phyloP scores from a whole-genome alignment of 30 jellyfish, hydroid and myxozoan genomes.

The Aurelia aurita complex sp. Pacific region DNA sequence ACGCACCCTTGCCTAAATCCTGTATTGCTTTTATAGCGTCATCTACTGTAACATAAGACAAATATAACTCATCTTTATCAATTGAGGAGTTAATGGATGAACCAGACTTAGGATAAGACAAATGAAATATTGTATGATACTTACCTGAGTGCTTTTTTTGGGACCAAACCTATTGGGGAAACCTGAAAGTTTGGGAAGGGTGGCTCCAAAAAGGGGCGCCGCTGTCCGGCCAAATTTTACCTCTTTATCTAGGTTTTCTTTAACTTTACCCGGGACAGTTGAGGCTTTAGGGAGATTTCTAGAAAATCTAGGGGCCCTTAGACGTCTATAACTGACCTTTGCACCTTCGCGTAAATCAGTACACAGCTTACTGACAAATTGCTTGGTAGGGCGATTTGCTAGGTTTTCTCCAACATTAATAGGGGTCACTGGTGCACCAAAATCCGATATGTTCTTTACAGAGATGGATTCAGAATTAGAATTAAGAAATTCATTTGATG shows the following conservation, averaged over 20 bases:
- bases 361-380: not conserved
- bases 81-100: not conserved
- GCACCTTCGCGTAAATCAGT: slow-evolving; percentile 1
- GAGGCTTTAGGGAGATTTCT: not conserved
- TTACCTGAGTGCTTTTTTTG: not conserved
- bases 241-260: not conserved
- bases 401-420: not conserved
- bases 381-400: not conserved
- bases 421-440: too few species aligned
- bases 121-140: not conserved
- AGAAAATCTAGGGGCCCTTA: not conserved
- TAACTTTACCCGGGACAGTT: not conserved
- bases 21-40: not conserved
- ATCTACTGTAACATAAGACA: not conserved
- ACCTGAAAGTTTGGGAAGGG: too few species aligned
- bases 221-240: not conserved
- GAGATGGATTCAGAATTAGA: too few species aligned
- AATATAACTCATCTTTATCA: not conserved
- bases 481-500: not conserved
- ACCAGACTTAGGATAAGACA: not conserved
- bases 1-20: too few species aligned
- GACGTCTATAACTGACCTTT: not conserved
- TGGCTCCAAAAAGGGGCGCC: not conserved
- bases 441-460: not conserved
- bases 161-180: too few species aligned